Evolutionary conservation across 2,113 vertebrate species (phyloP).

Genomic region (Mugil cephalus): DNA sequence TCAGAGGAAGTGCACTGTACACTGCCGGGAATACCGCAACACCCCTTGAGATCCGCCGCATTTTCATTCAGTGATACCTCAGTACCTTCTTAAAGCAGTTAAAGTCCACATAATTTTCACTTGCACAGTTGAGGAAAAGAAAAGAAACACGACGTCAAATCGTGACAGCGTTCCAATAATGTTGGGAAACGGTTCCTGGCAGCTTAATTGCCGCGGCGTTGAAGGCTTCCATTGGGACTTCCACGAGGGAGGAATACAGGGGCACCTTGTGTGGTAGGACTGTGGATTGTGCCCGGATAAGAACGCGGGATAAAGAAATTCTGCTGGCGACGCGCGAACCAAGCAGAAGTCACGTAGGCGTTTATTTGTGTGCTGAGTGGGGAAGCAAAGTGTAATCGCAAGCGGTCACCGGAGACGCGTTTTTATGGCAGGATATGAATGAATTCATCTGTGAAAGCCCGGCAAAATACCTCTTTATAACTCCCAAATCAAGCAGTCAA

Average conservation of each 20-base stretch:
- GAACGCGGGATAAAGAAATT: neutral
- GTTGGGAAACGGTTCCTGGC: constrained; percentile 19
- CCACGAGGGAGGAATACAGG: constrained; percentile 6
- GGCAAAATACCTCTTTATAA: neutral
- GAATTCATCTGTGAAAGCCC: constrained; percentile 37
- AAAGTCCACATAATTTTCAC: neutral
- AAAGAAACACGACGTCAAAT: neutral
- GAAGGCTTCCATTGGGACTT: constrained; percentile 25
- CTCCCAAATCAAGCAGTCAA: constrained; percentile 34
- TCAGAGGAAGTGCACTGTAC: neutral
- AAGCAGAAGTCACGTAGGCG: constrained; percentile 48
- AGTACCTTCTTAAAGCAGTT: neutral
- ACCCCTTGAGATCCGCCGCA: neutral
- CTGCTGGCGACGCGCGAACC: constrained; percentile 40
- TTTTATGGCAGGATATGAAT: constrained; percentile 37
- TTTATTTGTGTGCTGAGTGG: constrained; percentile 58
- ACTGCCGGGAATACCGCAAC: neutral
- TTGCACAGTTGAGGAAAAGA: too few relatives aligned
- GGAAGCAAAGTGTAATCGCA: constrained; percentile 40
- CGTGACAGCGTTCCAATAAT: constrained; percentile 6
- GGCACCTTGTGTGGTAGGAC: constrained; percentile 27
- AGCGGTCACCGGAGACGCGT: constrained; percentile 44
- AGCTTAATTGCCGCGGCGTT: constrained; percentile 34
- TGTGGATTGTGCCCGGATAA: constrained; percentile 38
- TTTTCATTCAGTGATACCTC: neutral